Percentiles rank a stretch among this genome's conserved stretches.
Evolutionary conservation across 2,113 vertebrate genomes (phyloP).

Genomic region (Apteryx owenii): DNA sequence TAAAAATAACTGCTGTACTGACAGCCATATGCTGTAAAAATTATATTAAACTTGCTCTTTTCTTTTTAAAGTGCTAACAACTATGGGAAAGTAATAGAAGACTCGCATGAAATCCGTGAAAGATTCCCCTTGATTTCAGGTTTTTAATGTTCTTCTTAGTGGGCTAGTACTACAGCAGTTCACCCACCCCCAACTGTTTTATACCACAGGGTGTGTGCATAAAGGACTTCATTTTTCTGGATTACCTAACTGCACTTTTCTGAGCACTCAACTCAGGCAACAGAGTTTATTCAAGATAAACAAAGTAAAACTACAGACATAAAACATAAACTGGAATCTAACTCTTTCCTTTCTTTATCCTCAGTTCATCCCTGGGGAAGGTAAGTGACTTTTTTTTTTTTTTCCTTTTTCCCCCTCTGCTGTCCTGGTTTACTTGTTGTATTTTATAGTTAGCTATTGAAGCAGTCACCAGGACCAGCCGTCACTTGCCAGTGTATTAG

Average conservation of each 20-base stretch:
- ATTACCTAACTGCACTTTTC: background rate
- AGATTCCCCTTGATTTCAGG: constrained; percentile 1
- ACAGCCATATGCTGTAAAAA: background rate
- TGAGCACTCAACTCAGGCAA: background rate
- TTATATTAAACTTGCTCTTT: background rate
- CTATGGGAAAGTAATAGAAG: background rate
- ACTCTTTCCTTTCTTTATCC: background rate
- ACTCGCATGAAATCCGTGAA: background rate
- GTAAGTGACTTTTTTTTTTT: background rate
- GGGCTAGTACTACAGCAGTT: background rate
- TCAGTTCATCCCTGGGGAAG: background rate
- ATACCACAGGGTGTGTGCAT: background rate
- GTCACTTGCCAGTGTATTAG: background rate
- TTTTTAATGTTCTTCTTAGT: background rate
- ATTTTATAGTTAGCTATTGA: background rate
- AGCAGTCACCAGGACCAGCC: background rate
- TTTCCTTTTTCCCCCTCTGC: background rate
- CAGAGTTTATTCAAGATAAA: constrained; percentile 19
- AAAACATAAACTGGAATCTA: background rate
- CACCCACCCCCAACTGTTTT: background rate
- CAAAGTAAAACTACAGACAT: background rate
- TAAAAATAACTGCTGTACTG: background rate
- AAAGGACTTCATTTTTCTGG: background rate
- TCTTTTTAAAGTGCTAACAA: background rate
- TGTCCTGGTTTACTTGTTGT: background rate